A percentile compares a stretch with the other conserved stretches of the same genome.
These are phyloP conservation scores for Clarias gariepinus DNA, from an alignment of 2,113 vertebrate genomes.

Conservation along the genomic window DNA sequence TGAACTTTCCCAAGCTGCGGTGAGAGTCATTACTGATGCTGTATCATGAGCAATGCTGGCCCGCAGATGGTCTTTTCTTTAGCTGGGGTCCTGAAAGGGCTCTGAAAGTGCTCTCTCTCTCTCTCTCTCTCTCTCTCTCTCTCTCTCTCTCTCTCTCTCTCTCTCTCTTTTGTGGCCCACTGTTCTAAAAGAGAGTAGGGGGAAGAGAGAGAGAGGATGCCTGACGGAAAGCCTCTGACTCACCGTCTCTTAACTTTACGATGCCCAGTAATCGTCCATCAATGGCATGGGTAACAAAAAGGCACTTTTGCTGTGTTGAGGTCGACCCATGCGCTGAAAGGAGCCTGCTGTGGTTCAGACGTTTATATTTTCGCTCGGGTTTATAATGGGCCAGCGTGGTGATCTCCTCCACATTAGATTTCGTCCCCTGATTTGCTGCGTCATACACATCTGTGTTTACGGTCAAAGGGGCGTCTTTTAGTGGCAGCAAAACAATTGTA, in stretches of 20 bases:
- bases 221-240: slow-evolving; percentile 67
- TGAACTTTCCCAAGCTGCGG: slow-evolving; percentile 55
- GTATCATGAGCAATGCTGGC: slow-evolving; percentile 40
- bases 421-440: slow-evolving; percentile 47
- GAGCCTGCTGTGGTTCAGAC: slow-evolving; percentile 46
- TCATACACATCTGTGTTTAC: slow-evolving; percentile 44
- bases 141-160: background rate
- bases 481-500: background rate
- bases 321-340: slow-evolving; percentile 49
- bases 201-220: slow-evolving; percentile 20
- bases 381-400: slow-evolving; percentile 43
- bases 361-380: slow-evolving; percentile 45
- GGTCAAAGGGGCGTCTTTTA: slow-evolving; percentile 18
- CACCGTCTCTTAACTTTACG: slow-evolving; percentile 65
- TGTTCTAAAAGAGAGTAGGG: background rate
- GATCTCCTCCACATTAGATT: slow-evolving; percentile 44
- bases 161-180: slow-evolving; percentile 16
- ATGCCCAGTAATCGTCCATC: slow-evolving; percentile 71
- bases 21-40: slow-evolving; percentile 57
- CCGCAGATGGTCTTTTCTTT: slow-evolving; percentile 50
- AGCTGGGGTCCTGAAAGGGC: slow-evolving; percentile 31
- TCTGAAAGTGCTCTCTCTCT: slow-evolving; percentile 10
- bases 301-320: slow-evolving; percentile 65
- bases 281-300: slow-evolving; percentile 68
- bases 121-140: background rate